phyloP scores from a whole-genome alignment of 2,888 invertebrate species.

The Netelia inedita region DNA sequence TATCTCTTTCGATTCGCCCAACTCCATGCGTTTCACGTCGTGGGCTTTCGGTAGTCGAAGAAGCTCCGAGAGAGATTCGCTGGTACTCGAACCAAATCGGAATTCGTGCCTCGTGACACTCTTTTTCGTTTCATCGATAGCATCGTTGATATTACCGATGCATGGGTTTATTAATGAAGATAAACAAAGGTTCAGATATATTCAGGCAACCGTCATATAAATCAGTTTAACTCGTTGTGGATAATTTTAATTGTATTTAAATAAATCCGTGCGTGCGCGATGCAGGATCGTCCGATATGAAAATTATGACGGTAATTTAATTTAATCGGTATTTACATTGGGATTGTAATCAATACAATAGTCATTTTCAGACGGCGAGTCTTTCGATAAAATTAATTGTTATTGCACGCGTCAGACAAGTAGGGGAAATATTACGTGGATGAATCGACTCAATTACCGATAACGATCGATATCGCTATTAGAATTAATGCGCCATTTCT shows the following conservation, averaged over 20 bases:
- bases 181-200: background rate
- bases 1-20: slow-evolving; percentile 12
- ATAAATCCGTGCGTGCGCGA: no score
- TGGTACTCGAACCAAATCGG: background rate
- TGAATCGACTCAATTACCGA: slow-evolving; percentile 7
- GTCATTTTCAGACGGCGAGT: background rate
- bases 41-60: slow-evolving; percentile 30
- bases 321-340: background rate
- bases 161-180: no score
- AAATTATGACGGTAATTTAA: background rate
- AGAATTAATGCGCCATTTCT: background rate
- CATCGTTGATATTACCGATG: background rate
- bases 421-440: background rate
- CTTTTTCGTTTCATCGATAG: slow-evolving; percentile 9
- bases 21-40: slow-evolving; percentile 18
- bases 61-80: slow-evolving; percentile 18
- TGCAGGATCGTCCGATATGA: no score
- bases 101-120: background rate
- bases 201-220: background rate
- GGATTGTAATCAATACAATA: background rate
- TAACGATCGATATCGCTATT: slow-evolving; percentile 5
- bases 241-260: background rate
- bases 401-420: background rate
- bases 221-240: background rate
- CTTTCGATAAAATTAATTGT: background rate